phyloP scores from a whole-genome alignment of 2,888 invertebrate species.

The Argyresthia albistria region DNA sequence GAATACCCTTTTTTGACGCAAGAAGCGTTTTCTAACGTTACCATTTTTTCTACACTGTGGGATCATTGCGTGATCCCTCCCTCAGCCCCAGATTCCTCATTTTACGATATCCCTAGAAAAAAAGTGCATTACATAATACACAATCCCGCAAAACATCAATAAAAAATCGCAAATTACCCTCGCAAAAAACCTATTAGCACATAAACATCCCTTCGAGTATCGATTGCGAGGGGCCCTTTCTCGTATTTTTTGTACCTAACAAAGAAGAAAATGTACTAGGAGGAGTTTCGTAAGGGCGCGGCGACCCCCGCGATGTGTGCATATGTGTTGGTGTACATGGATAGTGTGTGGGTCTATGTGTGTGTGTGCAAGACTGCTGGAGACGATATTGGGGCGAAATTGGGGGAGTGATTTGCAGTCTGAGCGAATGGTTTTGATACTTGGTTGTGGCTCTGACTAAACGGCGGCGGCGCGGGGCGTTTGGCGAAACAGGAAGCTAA shows the following conservation, averaged over 20 bases:
- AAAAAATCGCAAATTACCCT: background rate
- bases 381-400: slow-evolving; percentile 61
- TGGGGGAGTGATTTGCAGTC: slow-evolving; percentile 54
- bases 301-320: slow-evolving; percentile 41
- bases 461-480: too few species aligned
- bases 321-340: slow-evolving; percentile 21
- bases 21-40: too few species aligned
- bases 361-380: slow-evolving; percentile 23
- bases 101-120: too few species aligned
- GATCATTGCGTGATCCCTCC: too few species aligned
- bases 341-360: slow-evolving; percentile 21
- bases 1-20: too few species aligned
- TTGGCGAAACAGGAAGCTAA: too few species aligned
- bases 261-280: slow-evolving; percentile 67
- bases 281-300: slow-evolving; percentile 60
- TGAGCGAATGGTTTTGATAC: slow-evolving; percentile 26
- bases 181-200: slow-evolving; percentile 22
- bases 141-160: background rate
- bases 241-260: slow-evolving; percentile 70
- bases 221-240: slow-evolving; percentile 68
- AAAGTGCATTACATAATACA: too few species aligned
- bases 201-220: slow-evolving; percentile 47
- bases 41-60: too few species aligned
- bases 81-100: too few species aligned
- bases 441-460: slow-evolving; percentile 10